A percentile compares a stretch with the other conserved stretches of the same genome.
phyloP scores from a whole-genome alignment of 2,888 invertebrate species.

The Drosophila robusta region DNA sequence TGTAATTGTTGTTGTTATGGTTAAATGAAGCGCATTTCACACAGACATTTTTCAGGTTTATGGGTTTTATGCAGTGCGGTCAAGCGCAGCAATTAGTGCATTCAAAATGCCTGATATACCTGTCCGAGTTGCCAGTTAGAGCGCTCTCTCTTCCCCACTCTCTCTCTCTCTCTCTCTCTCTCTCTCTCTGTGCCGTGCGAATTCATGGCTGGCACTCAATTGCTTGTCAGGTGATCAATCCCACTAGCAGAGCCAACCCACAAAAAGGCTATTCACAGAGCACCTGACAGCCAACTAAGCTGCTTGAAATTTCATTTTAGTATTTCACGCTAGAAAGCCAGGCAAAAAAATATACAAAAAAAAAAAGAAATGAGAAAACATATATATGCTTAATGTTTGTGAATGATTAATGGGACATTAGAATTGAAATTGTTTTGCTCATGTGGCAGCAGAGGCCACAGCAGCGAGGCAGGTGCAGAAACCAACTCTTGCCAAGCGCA shows the following conservation, averaged over 20 bases:
- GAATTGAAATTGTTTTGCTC: constrained; percentile 78
- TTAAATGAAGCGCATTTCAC: constrained; percentile 43
- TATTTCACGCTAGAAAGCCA: constrained; percentile 75
- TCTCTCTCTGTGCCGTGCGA: neutral
- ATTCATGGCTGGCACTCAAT: constrained; percentile 27
- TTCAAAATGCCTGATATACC: constrained; percentile 35
- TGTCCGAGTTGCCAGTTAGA: constrained; percentile 1
- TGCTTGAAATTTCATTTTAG: constrained; percentile 71
- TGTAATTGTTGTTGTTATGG: constrained; percentile 35
- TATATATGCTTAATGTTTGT: constrained; percentile 74
- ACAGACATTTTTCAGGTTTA: constrained; percentile 11
- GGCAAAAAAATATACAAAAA: constrained; percentile 30
- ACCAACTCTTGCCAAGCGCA: constrained; percentile 42
- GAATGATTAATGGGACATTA: constrained; percentile 79
- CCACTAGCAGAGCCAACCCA: constrained; percentile 2
- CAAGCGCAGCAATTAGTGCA: constrained; percentile 74
- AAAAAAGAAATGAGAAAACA: constrained; percentile 7
- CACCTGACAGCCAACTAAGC: constrained; percentile 78
- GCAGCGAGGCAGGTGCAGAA: constrained; percentile 21
- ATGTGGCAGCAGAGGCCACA: constrained; percentile 31
- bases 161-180: neutral
- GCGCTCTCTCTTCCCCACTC: neutral
- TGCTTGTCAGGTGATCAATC: constrained; percentile 58
- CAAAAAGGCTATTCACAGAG: constrained; percentile 33
- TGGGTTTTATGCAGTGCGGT: constrained; percentile 44